Percentiles rank a stretch among this genome's conserved stretches.
phyloP scores from a whole-genome alignment of 2,888 invertebrate species.

The Nomada ruficornis region DNA sequence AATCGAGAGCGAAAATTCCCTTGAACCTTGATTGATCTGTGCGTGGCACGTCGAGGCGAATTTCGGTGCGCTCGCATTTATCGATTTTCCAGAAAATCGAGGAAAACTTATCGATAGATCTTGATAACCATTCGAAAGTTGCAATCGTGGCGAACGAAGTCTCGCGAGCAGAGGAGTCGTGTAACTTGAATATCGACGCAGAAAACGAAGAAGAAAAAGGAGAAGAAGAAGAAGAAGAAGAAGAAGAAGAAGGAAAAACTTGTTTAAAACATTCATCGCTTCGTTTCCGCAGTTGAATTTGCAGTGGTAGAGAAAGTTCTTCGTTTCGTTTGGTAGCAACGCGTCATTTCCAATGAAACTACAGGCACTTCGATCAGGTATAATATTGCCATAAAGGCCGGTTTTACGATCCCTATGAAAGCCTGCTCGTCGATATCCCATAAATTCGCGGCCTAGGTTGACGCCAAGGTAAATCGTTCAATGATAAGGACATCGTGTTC shows the following conservation, averaged over 20 bases:
- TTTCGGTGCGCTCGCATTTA: constrained; percentile 1
- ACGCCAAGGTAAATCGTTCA: constrained; percentile 35
- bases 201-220: no score
- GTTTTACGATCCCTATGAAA: constrained; percentile 58
- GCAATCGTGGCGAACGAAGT: not conserved
- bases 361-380: constrained; percentile 31
- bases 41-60: not conserved
- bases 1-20: no score
- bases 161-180: no score
- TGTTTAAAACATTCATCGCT: not conserved
- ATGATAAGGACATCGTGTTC: constrained; percentile 27
- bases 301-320: not conserved
- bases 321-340: not conserved
- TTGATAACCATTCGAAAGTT: constrained; percentile 1
- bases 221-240: no score
- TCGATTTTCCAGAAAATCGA: not conserved
- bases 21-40: no score
- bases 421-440: constrained; percentile 49
- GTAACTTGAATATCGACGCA: no score
- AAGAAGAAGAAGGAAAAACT: not conserved
- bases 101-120: not conserved
- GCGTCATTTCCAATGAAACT: constrained; percentile 35
- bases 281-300: not conserved
- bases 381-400: constrained; percentile 57
- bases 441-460: constrained; percentile 50